phyloP scores from a whole-genome alignment of 2,888 invertebrate genomes.

The Strigamia crassipes region DNA sequence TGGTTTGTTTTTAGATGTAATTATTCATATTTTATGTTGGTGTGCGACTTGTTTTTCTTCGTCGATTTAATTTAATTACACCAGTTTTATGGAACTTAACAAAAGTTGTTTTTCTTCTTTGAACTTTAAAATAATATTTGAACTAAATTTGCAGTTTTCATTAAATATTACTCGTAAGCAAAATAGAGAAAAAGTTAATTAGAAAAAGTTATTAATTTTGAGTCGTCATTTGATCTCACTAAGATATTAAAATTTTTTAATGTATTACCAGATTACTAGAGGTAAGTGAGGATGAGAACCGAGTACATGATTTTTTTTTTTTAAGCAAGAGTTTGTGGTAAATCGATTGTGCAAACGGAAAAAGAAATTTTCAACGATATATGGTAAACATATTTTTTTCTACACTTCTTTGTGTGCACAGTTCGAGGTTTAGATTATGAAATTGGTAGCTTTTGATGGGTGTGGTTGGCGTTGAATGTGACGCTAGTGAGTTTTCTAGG shows the following conservation, averaged over 20 bases:
- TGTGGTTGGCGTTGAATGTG: neutral
- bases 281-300: neutral
- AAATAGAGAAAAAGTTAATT: no score
- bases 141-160: no score
- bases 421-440: neutral
- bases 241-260: neutral
- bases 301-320: slow-evolving; percentile 17
- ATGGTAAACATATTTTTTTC: slow-evolving; percentile 1
- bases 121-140: no score
- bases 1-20: no score
- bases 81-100: no score
- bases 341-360: slow-evolving; percentile 42
- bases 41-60: no score
- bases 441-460: slow-evolving; percentile 34
- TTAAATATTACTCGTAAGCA: no score
- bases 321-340: slow-evolving; percentile 10
- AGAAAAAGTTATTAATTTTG: no score
- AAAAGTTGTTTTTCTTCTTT: no score
- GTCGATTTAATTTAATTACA: no score
- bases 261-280: neutral
- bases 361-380: slow-evolving; percentile 28
- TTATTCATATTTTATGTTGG: no score
- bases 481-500: neutral
- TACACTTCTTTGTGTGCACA: neutral
- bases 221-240: no score